Evolutionary conservation across 2,888 invertebrate genomes (phyloP).

Genomic region (Oxystoma pomonae): DNA sequence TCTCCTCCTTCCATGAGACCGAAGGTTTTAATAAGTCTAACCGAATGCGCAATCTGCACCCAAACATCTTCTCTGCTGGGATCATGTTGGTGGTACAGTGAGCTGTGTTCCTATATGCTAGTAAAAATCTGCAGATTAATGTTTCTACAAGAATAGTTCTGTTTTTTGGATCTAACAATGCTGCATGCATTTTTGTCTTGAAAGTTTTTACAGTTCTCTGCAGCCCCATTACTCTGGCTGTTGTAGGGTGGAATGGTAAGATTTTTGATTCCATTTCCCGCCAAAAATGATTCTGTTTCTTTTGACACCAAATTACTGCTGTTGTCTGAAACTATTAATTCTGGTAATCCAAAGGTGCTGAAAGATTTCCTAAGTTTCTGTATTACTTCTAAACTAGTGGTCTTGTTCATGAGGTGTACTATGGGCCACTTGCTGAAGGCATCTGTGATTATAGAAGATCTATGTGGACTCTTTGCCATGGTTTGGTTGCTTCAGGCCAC

Average conservation of each 20-base stretch:
- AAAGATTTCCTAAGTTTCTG: background rate
- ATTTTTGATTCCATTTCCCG: constrained; percentile 15
- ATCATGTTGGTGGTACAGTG: constrained; percentile 14
- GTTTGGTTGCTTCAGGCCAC: background rate
- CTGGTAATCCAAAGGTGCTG: background rate
- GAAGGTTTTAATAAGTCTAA: background rate
- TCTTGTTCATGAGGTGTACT: background rate
- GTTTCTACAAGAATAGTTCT: background rate
- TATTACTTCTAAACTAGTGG: background rate
- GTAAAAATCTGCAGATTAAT: constrained; percentile 7
- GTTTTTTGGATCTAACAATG: background rate
- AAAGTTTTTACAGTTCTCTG: constrained; percentile 18
- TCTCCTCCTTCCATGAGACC: background rate
- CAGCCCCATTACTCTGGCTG: constrained; percentile 12
- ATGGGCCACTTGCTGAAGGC: background rate
- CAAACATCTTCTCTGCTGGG: constrained; percentile 12
- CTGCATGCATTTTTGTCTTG: constrained; percentile 6
- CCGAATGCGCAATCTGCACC: background rate
- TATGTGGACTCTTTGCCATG: background rate
- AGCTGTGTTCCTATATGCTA: constrained; percentile 15
- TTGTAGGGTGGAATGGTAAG: constrained; percentile 14
- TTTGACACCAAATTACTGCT: constrained; percentile 9
- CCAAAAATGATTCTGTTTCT: constrained; percentile 10
- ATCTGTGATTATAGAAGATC: background rate
- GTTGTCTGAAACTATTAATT: background rate